Evolutionary conservation across 64 coral and sea anemone species (phyloP), one percentile per base, ranked within the genome.

Genomic region (Orbicella faveolata): DNA sequence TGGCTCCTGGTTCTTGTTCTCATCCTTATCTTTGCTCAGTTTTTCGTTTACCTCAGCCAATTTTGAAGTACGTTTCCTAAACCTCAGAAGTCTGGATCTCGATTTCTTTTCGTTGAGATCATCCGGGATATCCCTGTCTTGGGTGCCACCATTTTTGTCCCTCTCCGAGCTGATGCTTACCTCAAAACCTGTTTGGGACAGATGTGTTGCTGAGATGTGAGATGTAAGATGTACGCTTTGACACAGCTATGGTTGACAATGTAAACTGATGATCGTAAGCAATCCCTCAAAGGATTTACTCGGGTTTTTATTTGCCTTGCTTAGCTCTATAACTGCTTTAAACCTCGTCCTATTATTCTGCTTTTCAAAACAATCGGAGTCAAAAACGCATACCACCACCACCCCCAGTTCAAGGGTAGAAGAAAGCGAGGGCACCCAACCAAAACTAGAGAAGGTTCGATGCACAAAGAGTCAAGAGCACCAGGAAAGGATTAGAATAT

Each of bases 161-260:
- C 21, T 70, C 1, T 52, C 37, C 72, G 37, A 30, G 10, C 18
- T 52, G 1, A 17, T 37, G 10, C 36, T 35, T 72, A 72, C 82
- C 37, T 85, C 64, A 17, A 72, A 39, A 35, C 39, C 82, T 85
- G 59, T 70, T 25, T 25, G 67, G 67, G 67, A 70, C n/a, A 70
- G 67, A 70, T 1, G n/a, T 70, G 21, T 70, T 26, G 25, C 20
- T 25, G 67, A 26, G 1, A 70, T 70, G 67, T n/a, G 25, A 10
- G 4, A 70, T n/a, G 5, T 7, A 11, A 26, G 21, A 26, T n/a
- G 7, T 30, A 30, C 30, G 30, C 30, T 30, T 30, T 30, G 30
- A 30, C 30, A 30, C 0, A 0, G 30, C 30, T 21, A 66, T 66
- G 63, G 63, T 66, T 66, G 63, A 20, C 63, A 5, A 17, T 7